Conservation (phyloP, 2,888 invertebrate genomes). For the Apamea monoglypha region DNA sequence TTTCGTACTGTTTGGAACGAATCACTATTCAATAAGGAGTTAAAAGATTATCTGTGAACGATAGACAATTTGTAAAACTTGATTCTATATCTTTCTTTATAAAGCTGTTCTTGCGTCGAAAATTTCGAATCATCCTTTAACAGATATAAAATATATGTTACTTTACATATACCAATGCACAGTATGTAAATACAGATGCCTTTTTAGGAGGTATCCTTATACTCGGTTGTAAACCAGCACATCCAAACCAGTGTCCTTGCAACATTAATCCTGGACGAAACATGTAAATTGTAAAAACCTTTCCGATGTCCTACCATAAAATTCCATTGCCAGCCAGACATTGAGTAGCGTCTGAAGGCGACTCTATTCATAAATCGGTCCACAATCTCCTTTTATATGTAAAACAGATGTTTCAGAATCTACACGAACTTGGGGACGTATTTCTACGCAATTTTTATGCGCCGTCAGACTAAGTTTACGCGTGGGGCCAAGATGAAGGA, state of each 20-base stretch:
- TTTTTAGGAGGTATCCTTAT: constrained; percentile 32
- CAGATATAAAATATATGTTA: constrained; percentile 3
- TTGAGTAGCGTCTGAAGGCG: constrained; percentile 56
- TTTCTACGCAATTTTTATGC: constrained; percentile 69
- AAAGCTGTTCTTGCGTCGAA: not conserved
- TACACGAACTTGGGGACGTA: constrained; percentile 55
- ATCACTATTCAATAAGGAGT: not conserved
- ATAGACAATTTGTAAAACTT: not conserved
- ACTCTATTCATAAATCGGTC: constrained; percentile 67
- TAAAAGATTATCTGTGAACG: not conserved
- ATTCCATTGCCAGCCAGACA: constrained; percentile 63
- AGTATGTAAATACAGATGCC: constrained; percentile 37
- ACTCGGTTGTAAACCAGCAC: constrained; percentile 45
- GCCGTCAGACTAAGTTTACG: constrained; percentile 64
- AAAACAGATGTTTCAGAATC: constrained; percentile 66
- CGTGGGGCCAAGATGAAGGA: constrained; percentile 40
- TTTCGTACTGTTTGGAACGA: not conserved
- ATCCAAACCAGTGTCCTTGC: constrained; percentile 52
- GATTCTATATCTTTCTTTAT: rapidly evolving
- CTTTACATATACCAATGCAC: constrained; percentile 19
- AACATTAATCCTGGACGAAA: constrained; percentile 52
- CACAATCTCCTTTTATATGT: constrained; percentile 69
- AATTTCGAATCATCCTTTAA: not conserved
- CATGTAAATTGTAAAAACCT: constrained; percentile 60
- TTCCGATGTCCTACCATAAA: constrained; percentile 63